Evolutionary conservation across 1,140 invertebrate species (phyloP), one percentile per base, ranked within the genome.

Genomic region (Drosophila littoralis): DNA sequence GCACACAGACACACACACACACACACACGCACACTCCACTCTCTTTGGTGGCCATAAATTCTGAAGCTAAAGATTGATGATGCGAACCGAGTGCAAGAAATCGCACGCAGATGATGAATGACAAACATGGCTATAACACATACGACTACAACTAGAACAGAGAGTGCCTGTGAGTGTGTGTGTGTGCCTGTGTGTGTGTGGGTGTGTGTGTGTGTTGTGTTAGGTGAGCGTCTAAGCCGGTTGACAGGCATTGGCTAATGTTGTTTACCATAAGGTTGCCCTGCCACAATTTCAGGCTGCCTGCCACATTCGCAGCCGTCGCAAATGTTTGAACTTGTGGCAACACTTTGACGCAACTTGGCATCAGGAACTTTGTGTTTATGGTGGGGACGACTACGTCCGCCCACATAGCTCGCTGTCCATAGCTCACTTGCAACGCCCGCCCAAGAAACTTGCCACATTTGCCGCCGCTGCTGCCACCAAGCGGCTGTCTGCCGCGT

Each of bases 31-130:
- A 50, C 45, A 54, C 51, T 54, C 22, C 67, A 66, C 48, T 43
- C 22, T 10, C 4, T 36, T 58, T 38, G 59, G 52, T 59, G 66
- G 72, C 75, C 69, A 73, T 79, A 85, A 86, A 86, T 81, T 77
- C 46, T 38, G 42, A 69, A 67, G 58, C 51, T 48, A 69, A 65
- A 88, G 83, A 88, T 83, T 88, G 83, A 88, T 88, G 84, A 88
- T 79, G 81, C 50, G 61, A 61, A 63, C 58, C 54, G 67, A 79
- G 73, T 79, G 66, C 72, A 61, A 77, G 82, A 80, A 88, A 84
- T 81, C 77, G 79, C 80, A 63, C 45, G 64, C 70, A 71, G 77
- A 88, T 88, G 84, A 88, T 88, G 84, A 69, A 88, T 88, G 84
- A 73, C 64, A 63, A 65, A 65, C 66, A 32, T 70, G 76, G 67